Evolutionary conservation across 2,888 invertebrate genomes (phyloP).

Genomic region (Boloria euphrosyne): DNA sequence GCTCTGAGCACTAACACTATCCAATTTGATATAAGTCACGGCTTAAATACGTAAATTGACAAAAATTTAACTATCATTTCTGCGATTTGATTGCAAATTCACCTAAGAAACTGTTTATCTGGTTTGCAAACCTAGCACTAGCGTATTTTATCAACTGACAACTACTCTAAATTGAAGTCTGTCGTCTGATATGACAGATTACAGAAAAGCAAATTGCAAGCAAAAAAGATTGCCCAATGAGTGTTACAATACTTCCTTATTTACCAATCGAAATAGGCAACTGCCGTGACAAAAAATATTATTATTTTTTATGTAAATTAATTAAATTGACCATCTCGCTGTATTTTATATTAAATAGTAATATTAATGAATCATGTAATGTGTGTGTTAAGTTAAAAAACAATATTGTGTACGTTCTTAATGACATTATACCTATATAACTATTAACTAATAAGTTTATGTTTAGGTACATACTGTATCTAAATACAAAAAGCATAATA

Average conservation of each 20-base stretch:
- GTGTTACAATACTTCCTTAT: constrained; percentile 21
- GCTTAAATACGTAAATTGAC: constrained; percentile 4
- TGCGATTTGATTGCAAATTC: constrained; percentile 13
- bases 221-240: constrained; percentile 20
- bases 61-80: constrained; percentile 23
- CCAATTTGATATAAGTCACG: constrained; percentile 15
- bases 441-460: no score
- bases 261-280: background rate
- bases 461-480: no score
- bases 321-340: no score
- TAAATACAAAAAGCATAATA: no score
- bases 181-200: constrained; percentile 33
- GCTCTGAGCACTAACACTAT: constrained; percentile 19
- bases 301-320: no score
- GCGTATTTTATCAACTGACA: constrained; percentile 26
- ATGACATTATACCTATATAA: no score
- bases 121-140: constrained; percentile 20
- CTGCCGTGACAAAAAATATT: background rate
- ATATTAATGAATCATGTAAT: no score
- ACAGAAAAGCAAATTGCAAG: constrained; percentile 21
- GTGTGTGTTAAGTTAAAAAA: no score
- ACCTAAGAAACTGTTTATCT: constrained; percentile 25
- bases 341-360: no score
- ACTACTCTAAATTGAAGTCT: background rate
- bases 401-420: no score